phyloP scores from a whole-genome alignment of 2,113 vertebrate genomes.

The Quiscalus mexicanus region DNA sequence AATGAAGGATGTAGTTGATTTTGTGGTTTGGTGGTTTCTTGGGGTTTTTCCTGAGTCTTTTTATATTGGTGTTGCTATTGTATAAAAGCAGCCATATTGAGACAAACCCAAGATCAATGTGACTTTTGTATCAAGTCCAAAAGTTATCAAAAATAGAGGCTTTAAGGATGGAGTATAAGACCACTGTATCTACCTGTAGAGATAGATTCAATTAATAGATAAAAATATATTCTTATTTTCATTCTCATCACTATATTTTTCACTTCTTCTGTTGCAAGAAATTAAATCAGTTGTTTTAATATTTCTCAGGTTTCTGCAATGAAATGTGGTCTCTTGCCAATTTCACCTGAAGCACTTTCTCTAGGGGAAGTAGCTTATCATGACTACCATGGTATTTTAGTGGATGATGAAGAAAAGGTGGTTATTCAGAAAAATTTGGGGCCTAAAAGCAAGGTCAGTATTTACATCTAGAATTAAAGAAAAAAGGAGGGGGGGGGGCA shows the following conservation, averaged over 20 bases:
- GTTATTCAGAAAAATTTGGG: slow-evolving; percentile 94
- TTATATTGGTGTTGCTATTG: neutral
- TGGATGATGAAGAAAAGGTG: slow-evolving; percentile 89
- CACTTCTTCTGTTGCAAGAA: neutral
- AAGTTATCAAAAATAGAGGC: neutral
- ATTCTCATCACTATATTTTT: neutral
- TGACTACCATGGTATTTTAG: slow-evolving; percentile 94
- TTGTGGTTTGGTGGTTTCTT: neutral
- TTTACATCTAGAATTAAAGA: neutral
- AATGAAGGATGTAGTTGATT: neutral
- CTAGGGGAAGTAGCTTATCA: slow-evolving; percentile 94
- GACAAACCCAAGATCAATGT: neutral
- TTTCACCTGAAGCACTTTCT: slow-evolving; percentile 92
- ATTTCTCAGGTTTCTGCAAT: slow-evolving; percentile 90
- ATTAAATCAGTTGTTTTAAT: neutral
- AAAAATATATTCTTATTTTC: neutral
- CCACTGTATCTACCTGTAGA: neutral
- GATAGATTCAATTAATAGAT: neutral
- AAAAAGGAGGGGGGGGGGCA: neutral
- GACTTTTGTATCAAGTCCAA: neutral
- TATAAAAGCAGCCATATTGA: neutral
- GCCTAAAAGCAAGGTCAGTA: slow-evolving; percentile 92
- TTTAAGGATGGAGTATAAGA: neutral
- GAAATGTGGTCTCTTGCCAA: slow-evolving; percentile 94
- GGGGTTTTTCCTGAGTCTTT: neutral